A percentile compares a stretch with the other conserved stretches of the same genome.
Conservation (phyloP, 1,140 invertebrate species). For the Pseudomyrmex gracilis region DNA sequence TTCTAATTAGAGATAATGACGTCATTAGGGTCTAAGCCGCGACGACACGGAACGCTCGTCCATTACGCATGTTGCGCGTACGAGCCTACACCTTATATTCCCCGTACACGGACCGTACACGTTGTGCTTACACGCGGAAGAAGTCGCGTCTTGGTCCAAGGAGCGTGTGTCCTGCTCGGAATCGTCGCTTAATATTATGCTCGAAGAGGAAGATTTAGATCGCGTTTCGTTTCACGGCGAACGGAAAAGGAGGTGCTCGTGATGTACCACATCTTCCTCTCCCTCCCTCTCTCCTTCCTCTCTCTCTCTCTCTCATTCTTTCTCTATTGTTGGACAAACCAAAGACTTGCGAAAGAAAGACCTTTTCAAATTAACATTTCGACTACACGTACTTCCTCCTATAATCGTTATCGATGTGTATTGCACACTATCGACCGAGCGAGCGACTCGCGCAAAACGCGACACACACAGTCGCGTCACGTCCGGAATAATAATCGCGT, state of each 20-base stretch:
- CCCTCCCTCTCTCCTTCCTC: neutral
- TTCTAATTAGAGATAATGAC: conserved; percentile 85
- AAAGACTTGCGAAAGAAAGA: conserved; percentile 1
- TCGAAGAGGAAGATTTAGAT: conserved; percentile 45
- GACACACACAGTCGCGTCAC: conserved; percentile 28
- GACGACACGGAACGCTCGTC: conserved; percentile 81
- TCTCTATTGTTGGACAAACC: neutral
- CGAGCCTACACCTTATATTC: conserved; percentile 51
- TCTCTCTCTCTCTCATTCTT: too few species aligned
- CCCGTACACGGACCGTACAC: conserved; percentile 58
- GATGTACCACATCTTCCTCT: neutral
- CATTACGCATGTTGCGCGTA: conserved; percentile 79
- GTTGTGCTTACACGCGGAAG: conserved; percentile 62
- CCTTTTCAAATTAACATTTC: neutral
- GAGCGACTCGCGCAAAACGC: conserved; percentile 27
- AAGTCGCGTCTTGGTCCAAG: conserved; percentile 52
- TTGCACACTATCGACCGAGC: conserved; percentile 20
- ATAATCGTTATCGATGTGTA: conserved; percentile 41
- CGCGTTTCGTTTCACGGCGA: conserved; percentile 12
- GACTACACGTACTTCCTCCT: neutral
- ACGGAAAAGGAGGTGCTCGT: conserved; percentile 21
- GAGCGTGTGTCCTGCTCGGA: conserved; percentile 30
- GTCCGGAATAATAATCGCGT: conserved; percentile 52
- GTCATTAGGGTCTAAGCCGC: conserved; percentile 83
- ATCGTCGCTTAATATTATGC: conserved; percentile 28